Evolutionary conservation across 2,888 invertebrate species (phyloP).

Genomic region (Pollenia griseotomentosa): DNA sequence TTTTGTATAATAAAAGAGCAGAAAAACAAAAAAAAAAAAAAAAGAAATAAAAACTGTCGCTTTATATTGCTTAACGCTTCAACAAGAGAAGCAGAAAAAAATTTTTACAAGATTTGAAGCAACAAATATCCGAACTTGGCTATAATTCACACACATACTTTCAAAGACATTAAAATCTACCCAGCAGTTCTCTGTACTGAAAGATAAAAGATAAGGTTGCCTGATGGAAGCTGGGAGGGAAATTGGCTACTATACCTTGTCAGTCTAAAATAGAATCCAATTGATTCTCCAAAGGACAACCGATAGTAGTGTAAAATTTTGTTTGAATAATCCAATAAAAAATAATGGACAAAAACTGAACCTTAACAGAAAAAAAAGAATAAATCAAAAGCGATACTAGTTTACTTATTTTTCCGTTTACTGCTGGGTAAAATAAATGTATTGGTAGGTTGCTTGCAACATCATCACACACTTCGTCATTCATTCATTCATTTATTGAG

Average conservation of each 20-base stretch:
- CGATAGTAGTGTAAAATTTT: too few species aligned
- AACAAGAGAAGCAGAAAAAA: conserved; percentile 44
- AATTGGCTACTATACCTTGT: too few species aligned
- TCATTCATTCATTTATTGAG: conserved; percentile 64
- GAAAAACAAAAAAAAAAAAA: conserved; percentile 5
- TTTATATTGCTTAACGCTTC: conserved; percentile 71
- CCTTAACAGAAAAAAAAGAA: too few species aligned
- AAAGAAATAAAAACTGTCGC: conserved; percentile 60
- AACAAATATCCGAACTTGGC: conserved; percentile 34
- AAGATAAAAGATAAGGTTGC: background rate
- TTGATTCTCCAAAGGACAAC: too few species aligned
- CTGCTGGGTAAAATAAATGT: background rate
- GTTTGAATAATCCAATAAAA: too few species aligned
- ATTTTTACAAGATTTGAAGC: conserved; percentile 12
- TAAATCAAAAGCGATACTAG: background rate
- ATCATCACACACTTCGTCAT: conserved; percentile 38
- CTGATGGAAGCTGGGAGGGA: background rate
- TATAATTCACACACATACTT: conserved; percentile 35
- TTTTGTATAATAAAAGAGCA: conserved; percentile 48
- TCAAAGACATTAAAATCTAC: background rate
- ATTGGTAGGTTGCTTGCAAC: conserved; percentile 3
- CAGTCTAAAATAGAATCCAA: too few species aligned
- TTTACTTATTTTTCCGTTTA: background rate
- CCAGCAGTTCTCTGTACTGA: conserved; percentile 20
- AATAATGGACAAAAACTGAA: too few species aligned